Conservation (phyloP, 2,113 vertebrate species). For the Rana temporaria region DNA sequence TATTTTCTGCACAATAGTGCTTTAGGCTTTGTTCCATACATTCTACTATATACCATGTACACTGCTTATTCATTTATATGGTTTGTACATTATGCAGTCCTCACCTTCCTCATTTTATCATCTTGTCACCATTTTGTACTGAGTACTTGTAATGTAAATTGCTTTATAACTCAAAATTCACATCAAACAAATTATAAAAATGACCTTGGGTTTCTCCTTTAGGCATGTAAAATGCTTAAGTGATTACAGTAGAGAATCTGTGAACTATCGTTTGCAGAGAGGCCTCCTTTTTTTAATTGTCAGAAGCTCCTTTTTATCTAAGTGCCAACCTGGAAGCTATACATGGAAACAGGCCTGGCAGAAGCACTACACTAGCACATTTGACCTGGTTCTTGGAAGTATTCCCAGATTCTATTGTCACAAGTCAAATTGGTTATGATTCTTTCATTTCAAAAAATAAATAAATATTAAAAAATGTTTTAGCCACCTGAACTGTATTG, state of each 20-base stretch:
- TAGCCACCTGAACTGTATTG: neutral
- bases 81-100: slow-evolving; percentile 19
- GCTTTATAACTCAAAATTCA: slow-evolving; percentile 32
- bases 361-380: neutral
- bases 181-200: slow-evolving; percentile 50
- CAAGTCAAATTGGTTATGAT: slow-evolving; percentile 13
- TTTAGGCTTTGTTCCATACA: slow-evolving; percentile 13
- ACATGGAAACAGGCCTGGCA: slow-evolving; percentile 44
- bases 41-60: slow-evolving; percentile 2
- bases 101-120: slow-evolving; percentile 39
- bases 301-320: slow-evolving; percentile 50
- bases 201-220: slow-evolving; percentile 51
- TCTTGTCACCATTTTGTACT: slow-evolving; percentile 20
- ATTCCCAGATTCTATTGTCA: slow-evolving; percentile 33
- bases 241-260: slow-evolving; percentile 39
- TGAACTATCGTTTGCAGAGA: slow-evolving; percentile 31
- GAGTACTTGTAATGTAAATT: slow-evolving; percentile 41
- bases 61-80: neutral
- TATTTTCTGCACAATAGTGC: neutral
- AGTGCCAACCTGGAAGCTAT: slow-evolving; percentile 43
- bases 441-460: neutral
- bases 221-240: slow-evolving; percentile 53
- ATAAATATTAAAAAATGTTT: no score
- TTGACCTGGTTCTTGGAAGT: slow-evolving; percentile 15
- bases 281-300: slow-evolving; percentile 35